phyloP scores from a whole-genome alignment of 2,797 vertebrate species.

The Crenichthys baileyi region DNA sequence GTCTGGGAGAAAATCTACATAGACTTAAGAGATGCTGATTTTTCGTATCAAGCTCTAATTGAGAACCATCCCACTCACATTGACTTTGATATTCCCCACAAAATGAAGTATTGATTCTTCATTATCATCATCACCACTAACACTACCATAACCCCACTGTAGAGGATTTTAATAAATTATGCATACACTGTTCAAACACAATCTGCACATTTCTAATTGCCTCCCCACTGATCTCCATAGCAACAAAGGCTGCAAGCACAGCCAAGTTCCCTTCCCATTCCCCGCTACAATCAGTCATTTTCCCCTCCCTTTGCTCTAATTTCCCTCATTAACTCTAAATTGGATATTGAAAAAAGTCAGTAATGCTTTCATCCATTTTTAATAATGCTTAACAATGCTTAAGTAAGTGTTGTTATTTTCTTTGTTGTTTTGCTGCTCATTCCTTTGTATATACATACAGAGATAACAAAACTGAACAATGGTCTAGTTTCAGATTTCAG shows the following conservation, averaged over 20 bases:
- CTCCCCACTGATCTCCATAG: constrained; percentile 73
- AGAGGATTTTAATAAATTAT: constrained; percentile 69
- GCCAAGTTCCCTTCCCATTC: constrained; percentile 33
- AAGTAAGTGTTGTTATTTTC: constrained; percentile 37
- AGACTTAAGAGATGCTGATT: neutral
- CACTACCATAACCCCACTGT: constrained; percentile 35
- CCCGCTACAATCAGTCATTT: constrained; percentile 47
- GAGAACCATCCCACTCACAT: constrained; percentile 18
- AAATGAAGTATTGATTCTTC: constrained; percentile 55
- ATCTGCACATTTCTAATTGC: constrained; percentile 68
- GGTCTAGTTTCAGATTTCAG: neutral
- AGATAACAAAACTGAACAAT: neutral
- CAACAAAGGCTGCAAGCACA: constrained; percentile 62
- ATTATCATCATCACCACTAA: constrained; percentile 15
- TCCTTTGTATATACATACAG: neutral
- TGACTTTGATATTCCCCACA: constrained; percentile 28
- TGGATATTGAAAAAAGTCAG: constrained; percentile 61
- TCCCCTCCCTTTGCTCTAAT: constrained; percentile 45
- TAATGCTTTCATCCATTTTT: constrained; percentile 70
- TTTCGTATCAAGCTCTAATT: neutral
- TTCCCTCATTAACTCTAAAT: constrained; percentile 67
- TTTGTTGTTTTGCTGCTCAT: neutral
- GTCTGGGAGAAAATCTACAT: neutral
- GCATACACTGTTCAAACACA: constrained; percentile 64
- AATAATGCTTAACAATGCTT: constrained; percentile 52